Percentiles rank a stretch among this genome's conserved stretches.
Conservation (phyloP, 2,113 vertebrate genomes). For the Salvelinus namaycush region DNA sequence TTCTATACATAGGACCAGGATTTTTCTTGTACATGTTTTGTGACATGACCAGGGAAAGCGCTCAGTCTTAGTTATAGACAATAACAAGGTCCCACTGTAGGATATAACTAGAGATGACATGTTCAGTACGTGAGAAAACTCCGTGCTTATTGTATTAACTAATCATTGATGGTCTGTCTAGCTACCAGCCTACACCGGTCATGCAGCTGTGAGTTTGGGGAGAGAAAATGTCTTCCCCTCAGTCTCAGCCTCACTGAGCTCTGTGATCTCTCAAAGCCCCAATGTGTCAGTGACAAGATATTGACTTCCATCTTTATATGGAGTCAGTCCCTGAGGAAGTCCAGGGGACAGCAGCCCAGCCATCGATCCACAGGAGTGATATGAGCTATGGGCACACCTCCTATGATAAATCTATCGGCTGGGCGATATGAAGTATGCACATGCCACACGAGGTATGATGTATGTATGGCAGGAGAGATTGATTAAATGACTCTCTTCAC, state of each 20-base stretch:
- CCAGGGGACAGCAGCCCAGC: conserved; percentile 1
- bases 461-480: conserved; percentile 48
- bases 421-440: conserved; percentile 55
- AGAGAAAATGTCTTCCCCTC: neutral
- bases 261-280: conserved; percentile 37
- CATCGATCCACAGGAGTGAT: conserved; percentile 46
- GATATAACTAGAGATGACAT: too few species aligned
- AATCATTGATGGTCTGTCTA: too few species aligned
- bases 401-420: conserved; percentile 51
- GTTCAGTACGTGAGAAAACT: too few species aligned
- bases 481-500: conserved; percentile 41
- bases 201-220: too few species aligned
- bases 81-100: too few species aligned
- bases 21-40: too few species aligned
- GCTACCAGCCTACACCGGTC: too few species aligned
- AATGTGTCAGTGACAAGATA: conserved; percentile 48
- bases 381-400: conserved; percentile 53
- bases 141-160: too few species aligned
- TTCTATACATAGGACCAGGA: too few species aligned
- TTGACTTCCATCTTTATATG: conserved; percentile 48
- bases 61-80: too few species aligned
- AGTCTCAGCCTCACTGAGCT: neutral
- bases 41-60: too few species aligned
- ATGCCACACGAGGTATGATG: conserved; percentile 53
- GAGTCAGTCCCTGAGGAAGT: conserved; percentile 46